Evolutionary conservation across 2,113 vertebrate species (phyloP).

Genomic region (Dinomys branickii): DNA sequence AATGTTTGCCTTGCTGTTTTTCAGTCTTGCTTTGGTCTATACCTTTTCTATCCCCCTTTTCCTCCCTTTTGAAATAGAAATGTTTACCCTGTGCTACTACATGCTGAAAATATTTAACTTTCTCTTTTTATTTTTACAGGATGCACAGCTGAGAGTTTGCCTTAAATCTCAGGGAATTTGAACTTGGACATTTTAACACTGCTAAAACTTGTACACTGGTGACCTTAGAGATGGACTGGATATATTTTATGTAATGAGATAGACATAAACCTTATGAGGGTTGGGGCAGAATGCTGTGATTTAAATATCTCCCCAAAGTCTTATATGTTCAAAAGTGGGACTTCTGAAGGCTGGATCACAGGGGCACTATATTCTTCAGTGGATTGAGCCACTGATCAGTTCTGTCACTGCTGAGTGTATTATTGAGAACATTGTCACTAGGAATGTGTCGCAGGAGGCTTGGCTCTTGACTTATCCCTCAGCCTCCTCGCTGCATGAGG

Average conservation of each 20-base stretch:
- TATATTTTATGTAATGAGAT: not conserved
- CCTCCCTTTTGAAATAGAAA: not conserved
- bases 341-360: not conserved
- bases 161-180: not conserved
- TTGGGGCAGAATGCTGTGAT: not conserved
- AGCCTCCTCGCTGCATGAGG: not conserved
- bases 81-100: not conserved
- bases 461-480: not conserved
- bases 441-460: not conserved
- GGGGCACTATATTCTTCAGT: not conserved
- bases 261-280: no score
- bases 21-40: not conserved
- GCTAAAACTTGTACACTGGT: not conserved
- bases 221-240: not conserved
- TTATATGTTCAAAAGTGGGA: not conserved
- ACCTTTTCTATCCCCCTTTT: not conserved
- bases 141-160: not conserved
- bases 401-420: not conserved
- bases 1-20: not conserved
- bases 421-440: not conserved
- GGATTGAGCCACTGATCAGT: not conserved
- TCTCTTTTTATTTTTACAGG: not conserved
- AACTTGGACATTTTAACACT: not conserved
- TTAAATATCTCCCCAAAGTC: not conserved
- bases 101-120: not conserved